Evolutionary conservation across 2,888 invertebrate genomes (phyloP).

Genomic region (Arge pagana): DNA sequence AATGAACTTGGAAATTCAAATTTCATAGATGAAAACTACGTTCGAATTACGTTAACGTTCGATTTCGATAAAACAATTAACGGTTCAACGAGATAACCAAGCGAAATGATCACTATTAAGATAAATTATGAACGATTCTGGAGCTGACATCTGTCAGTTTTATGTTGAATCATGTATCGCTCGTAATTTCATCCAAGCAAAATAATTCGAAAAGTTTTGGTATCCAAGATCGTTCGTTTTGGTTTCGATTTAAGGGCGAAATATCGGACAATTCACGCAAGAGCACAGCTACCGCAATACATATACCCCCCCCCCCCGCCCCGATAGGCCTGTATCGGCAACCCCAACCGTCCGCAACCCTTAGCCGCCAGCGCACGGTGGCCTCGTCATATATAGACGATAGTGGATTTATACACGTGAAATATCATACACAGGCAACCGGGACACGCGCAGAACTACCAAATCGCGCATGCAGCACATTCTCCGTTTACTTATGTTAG

Average conservation of each 20-base stretch:
- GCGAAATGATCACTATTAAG: too few relatives aligned
- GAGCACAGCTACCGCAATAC: constrained; percentile 11
- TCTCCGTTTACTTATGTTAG: too few relatives aligned
- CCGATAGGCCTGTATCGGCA: neutral
- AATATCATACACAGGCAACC: too few relatives aligned
- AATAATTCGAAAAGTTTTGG: neutral
- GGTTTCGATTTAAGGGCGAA: constrained; percentile 10
- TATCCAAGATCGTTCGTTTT: neutral
- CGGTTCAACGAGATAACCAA: too few relatives aligned
- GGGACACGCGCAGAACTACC: too few relatives aligned
- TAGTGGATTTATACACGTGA: too few relatives aligned
- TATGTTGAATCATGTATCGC: neutral
- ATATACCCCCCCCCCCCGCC: neutral
- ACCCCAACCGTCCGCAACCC: neutral
- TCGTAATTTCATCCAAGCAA: neutral
- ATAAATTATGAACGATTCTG: neutral
- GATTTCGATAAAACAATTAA: too few relatives aligned
- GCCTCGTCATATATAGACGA: too few relatives aligned
- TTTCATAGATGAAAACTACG: too few relatives aligned
- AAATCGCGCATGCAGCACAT: too few relatives aligned
- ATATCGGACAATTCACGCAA: constrained; percentile 13
- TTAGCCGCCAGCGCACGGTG: neutral
- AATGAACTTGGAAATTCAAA: too few relatives aligned
- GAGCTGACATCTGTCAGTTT: neutral
- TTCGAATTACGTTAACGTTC: too few relatives aligned